A percentile compares a stretch with the other conserved stretches of the same genome.
Conservation (phyloP, 2,113 vertebrate genomes). For the Ibidorhyncha struthersii region DNA sequence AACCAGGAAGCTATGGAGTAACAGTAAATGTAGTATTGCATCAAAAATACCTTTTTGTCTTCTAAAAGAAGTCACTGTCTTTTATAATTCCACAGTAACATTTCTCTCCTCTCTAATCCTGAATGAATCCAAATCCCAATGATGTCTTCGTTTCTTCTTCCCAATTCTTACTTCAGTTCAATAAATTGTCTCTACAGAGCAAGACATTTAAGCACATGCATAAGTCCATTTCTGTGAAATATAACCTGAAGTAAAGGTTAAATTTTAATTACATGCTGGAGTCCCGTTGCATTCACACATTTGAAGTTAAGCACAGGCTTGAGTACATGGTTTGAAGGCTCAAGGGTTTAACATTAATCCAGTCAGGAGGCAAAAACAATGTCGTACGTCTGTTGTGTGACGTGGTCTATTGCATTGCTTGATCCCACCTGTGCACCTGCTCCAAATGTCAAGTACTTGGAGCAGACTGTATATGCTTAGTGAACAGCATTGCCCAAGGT, state of each 20-base stretch:
- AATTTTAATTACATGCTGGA: slow-evolving; percentile 43
- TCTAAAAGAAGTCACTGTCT: neutral
- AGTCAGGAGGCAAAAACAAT: neutral
- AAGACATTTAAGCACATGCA: neutral
- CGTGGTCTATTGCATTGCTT: neutral
- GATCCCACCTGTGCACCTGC: neutral
- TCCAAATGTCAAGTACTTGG: neutral
- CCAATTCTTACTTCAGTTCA: neutral
- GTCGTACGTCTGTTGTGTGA: neutral
- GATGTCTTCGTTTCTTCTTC: slow-evolving; percentile 7
- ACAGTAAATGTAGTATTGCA: neutral
- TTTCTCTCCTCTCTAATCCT: neutral
- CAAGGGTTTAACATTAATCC: neutral
- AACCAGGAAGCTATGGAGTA: neutral
- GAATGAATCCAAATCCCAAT: neutral
- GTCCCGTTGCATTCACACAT: neutral
- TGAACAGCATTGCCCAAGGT: neutral
- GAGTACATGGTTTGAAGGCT: neutral
- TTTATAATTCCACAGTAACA: neutral
- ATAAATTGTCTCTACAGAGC: neutral
- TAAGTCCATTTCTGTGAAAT: slow-evolving; percentile 31
- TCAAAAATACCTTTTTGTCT: neutral
- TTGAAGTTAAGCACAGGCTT: slow-evolving; percentile 12
- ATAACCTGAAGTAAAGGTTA: slow-evolving; percentile 29
- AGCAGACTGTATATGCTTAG: neutral